phyloP scores from a whole-genome alignment of 2,797 vertebrate species.

The Bradypodion ventrale region DNA sequence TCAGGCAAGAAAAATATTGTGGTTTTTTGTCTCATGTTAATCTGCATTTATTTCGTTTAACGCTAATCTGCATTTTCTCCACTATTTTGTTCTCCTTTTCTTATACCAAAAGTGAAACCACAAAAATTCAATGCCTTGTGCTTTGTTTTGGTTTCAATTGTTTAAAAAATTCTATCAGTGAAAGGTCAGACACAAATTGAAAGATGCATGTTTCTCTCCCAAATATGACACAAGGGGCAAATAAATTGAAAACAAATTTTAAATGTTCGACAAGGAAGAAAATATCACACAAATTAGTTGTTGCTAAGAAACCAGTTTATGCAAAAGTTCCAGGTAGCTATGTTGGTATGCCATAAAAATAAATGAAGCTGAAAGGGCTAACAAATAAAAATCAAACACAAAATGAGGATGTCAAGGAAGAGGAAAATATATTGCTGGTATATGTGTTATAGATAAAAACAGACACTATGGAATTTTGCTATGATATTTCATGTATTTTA shows the following conservation, averaged over 20 bases:
- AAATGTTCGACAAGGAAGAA: neutral
- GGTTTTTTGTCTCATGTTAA: conserved; percentile 1
- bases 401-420: too few relatives aligned
- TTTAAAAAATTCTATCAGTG: neutral
- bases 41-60: too few relatives aligned
- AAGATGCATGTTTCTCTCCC: neutral
- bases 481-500: too few relatives aligned
- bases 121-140: too few relatives aligned
- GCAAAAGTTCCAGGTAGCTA: neutral
- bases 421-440: neutral
- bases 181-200: neutral
- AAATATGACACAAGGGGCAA: neutral
- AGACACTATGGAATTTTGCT: too few relatives aligned
- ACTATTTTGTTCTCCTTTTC: neutral
- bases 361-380: too few relatives aligned
- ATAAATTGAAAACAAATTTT: neutral
- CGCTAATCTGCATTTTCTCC: too few relatives aligned
- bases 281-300: neutral
- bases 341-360: too few relatives aligned
- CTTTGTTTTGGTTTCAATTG: neutral
- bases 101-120: neutral
- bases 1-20: conserved; percentile 20
- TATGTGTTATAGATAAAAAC: too few relatives aligned
- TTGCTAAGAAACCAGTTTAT: neutral
- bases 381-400: too few relatives aligned